Evolutionary conservation across 2,113 vertebrate species (phyloP), one percentile per base, ranked within the genome.

Genomic region (Atrichornis clamosus): DNA sequence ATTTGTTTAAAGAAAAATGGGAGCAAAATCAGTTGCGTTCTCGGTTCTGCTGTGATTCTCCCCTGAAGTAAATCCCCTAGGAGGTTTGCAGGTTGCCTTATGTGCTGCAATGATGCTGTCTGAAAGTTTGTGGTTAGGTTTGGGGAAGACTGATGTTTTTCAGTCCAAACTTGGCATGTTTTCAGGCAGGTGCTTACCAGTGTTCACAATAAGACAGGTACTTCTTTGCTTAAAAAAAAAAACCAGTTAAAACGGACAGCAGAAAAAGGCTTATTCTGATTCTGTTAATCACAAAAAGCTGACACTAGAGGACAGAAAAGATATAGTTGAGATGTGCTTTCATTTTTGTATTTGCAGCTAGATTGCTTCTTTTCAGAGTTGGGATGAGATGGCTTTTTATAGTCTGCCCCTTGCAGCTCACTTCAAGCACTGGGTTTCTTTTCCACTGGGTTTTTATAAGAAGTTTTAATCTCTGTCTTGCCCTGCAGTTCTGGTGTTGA

Each of bases 231-330:
- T 44, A 33, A 69, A 76, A 33, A 88, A 56, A 41, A 37, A 52
- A 32, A 23, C 0, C 4, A 74, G 8, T n/a, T 62, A 53, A 76
- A 81, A 70, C 11, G 8, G 10, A 35, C 13, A 52, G n/a, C 32
- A 49, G 52, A 27, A 60, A 56, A 83, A 68, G 3, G 3, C 8
- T 89, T 72, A 28, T 68, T 87, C 69, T 56, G 8, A 49, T 76
- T 56, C 24, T 59, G 23, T 62, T 79, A 5, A 32, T 49, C 12
- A 42, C 14, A 74, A n/a, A 65, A 91, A 84, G 10, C 50, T 91
- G 39, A 69, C 70, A n/a, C 55, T 35, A 80, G 81, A 65, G 58
- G 89, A 41, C 39, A 63, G 49, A 82, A 88, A 37, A 93, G 59
- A 46, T 41, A 17, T 2, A 52, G 8, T 8, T 89, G 39, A 84